phyloP scores from a whole-genome alignment of 2,797 vertebrate species.

The Sebastes iracundus region DNA sequence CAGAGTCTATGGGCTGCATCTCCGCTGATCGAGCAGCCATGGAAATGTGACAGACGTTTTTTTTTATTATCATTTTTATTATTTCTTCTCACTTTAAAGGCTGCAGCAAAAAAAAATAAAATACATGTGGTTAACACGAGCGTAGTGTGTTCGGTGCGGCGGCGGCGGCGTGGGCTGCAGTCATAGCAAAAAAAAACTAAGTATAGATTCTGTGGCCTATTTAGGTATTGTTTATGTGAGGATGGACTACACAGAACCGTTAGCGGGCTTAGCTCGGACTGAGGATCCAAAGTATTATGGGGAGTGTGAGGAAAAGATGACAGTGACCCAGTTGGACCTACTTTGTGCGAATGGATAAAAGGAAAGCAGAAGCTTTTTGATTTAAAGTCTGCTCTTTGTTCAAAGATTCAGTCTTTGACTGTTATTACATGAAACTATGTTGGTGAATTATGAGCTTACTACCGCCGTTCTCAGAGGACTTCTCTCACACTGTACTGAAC shows the following conservation, averaged over 20 bases:
- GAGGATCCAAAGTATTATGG: conserved; percentile 15
- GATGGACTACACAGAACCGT: conserved; percentile 2
- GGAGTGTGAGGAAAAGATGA: conserved; percentile 32
- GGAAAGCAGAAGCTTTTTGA: conserved; percentile 40
- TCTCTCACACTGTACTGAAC: conserved; percentile 51
- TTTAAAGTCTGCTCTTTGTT: conserved; percentile 56
- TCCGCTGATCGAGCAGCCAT: conserved; percentile 40
- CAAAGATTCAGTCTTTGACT: conserved; percentile 49
- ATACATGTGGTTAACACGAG: conserved; percentile 11
- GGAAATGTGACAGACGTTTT: conserved; percentile 42
- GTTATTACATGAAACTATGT: conserved; percentile 51
- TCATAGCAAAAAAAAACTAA: conserved; percentile 16
- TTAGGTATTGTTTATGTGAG: conserved; percentile 44
- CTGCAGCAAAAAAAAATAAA: background rate
- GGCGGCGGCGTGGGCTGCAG: conserved; percentile 27
- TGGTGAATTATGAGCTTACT: conserved; percentile 36
- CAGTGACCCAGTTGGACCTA: conserved; percentile 56
- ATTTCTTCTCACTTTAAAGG: conserved; percentile 50
- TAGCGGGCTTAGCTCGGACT: conserved; percentile 12
- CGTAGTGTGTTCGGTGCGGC: background rate
- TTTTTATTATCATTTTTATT: background rate
- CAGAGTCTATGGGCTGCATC: conserved; percentile 66
- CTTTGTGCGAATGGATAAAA: conserved; percentile 48
- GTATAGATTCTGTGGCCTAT: conserved; percentile 45
- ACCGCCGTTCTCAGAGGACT: conserved; percentile 43